Conservation (phyloP, 2,113 vertebrate species). For the Ceyx melanurus region DNA sequence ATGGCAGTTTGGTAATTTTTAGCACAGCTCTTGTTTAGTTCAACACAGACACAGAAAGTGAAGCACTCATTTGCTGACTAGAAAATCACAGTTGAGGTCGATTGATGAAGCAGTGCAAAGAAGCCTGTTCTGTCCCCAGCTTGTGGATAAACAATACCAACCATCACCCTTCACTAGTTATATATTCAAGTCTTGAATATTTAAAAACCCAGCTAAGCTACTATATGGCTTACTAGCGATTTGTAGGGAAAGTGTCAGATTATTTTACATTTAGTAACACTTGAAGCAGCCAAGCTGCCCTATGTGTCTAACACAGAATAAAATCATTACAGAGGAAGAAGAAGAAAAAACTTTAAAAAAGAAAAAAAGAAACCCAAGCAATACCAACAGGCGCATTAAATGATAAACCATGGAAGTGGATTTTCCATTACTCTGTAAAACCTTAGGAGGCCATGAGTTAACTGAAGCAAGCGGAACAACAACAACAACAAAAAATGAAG, state of each 20-base stretch:
- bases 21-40: conserved; percentile 63
- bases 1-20: conserved; percentile 68
- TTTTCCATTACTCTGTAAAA: conserved; percentile 65
- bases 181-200: conserved; percentile 71
- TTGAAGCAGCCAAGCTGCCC: conserved; percentile 37
- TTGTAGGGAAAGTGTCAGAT: conserved; percentile 41
- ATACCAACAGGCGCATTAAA: conserved; percentile 13
- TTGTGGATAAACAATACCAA: conserved; percentile 68
- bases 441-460: conserved; percentile 72
- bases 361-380: neutral
- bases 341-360: neutral
- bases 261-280: conserved; percentile 68
- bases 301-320: conserved; percentile 40
- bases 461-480: conserved; percentile 56
- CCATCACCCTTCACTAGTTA: conserved; percentile 76
- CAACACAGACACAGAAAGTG: conserved; percentile 67
- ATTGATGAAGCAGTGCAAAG: conserved; percentile 80
- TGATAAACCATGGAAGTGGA: conserved; percentile 41
- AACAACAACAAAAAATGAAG: neutral
- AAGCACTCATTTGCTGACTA: conserved; percentile 79
- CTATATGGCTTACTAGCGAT: conserved; percentile 59
- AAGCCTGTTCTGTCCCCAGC: conserved; percentile 79
- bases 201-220: conserved; percentile 72
- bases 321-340: conserved; percentile 14
- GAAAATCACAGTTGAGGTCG: conserved; percentile 81